phyloP scores from a whole-genome alignment of 2,888 invertebrate genomes.

The Spodoptera exigua region DNA sequence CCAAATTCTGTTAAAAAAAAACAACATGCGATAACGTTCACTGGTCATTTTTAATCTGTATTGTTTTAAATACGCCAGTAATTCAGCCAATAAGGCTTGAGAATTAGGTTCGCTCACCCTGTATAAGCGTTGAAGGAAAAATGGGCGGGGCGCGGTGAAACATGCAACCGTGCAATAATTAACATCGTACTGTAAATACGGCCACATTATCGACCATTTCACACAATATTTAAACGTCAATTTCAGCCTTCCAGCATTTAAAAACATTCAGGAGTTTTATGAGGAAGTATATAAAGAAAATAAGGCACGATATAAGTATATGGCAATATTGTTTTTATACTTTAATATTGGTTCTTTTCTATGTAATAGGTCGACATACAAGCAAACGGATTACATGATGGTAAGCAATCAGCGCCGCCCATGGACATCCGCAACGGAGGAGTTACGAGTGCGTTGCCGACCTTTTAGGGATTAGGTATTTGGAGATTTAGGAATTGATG shows the following conservation, averaged over 20 bases:
- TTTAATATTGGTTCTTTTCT: too few species aligned
- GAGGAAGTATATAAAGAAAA: too few species aligned
- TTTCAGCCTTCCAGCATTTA: slow-evolving; percentile 2
- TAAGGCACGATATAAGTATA: too few species aligned
- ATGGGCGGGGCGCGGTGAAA: slow-evolving; percentile 58
- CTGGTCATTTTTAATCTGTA: slow-evolving; percentile 17
- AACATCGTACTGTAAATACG: slow-evolving; percentile 20
- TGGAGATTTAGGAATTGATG: too few species aligned
- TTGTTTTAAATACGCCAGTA: slow-evolving; percentile 27
- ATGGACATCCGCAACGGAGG: too few species aligned
- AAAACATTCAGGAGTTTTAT: too few species aligned
- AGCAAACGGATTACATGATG: too few species aligned
- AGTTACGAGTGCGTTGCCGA: too few species aligned
- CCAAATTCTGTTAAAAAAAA: slow-evolving; percentile 2
- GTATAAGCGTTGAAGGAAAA: slow-evolving; percentile 28
- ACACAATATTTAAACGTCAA: slow-evolving; percentile 13
- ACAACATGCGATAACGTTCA: slow-evolving; percentile 15
- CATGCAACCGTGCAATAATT: slow-evolving; percentile 55
- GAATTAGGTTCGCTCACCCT: slow-evolving; percentile 29
- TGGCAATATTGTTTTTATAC: too few species aligned
- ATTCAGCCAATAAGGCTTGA: slow-evolving; percentile 28
- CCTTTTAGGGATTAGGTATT: too few species aligned
- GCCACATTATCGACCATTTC: slow-evolving; percentile 43
- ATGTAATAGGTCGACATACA: too few species aligned
- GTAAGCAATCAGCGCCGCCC: too few species aligned